Conservation (phyloP, 2,113 vertebrate species). For the Psephotus haematonotus region DNA sequence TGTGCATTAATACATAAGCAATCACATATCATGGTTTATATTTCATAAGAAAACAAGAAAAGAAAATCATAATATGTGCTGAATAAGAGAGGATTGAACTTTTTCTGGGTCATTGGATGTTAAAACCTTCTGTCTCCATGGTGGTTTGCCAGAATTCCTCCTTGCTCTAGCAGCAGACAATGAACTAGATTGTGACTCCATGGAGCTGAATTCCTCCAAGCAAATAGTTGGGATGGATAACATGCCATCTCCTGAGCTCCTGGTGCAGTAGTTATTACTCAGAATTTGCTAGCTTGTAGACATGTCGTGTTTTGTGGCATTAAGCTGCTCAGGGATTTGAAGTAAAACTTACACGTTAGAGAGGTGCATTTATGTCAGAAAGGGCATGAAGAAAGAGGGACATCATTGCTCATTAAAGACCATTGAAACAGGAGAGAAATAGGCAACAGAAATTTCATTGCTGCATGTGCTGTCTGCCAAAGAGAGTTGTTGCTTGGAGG, state of each 20-base stretch:
- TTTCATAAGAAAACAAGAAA: slow-evolving; percentile 7
- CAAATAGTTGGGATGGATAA: slow-evolving; percentile 17
- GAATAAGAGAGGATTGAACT: background rate
- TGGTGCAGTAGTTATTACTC: background rate
- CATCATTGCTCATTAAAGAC: background rate
- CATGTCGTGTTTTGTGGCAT: background rate
- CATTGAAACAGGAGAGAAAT: background rate
- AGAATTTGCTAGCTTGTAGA: background rate
- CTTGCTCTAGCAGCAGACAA: background rate
- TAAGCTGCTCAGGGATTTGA: background rate
- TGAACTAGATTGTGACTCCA: slow-evolving; percentile 8
- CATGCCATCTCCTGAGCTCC: background rate
- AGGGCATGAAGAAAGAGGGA: background rate
- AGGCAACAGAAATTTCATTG: background rate
- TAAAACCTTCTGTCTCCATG: background rate
- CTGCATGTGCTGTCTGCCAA: background rate
- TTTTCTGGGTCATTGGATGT: background rate
- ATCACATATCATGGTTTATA: background rate
- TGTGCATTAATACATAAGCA: background rate
- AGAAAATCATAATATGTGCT: background rate
- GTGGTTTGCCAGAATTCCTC: slow-evolving; percentile 18
- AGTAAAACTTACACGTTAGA: background rate
- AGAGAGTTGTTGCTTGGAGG: background rate
- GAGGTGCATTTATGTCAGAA: background rate
- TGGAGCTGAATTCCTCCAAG: slow-evolving; percentile 22